Conservation (phyloP, 37 sponge, comb jelly and placozoan genomes). For the Eunapius fragilis region DNA sequence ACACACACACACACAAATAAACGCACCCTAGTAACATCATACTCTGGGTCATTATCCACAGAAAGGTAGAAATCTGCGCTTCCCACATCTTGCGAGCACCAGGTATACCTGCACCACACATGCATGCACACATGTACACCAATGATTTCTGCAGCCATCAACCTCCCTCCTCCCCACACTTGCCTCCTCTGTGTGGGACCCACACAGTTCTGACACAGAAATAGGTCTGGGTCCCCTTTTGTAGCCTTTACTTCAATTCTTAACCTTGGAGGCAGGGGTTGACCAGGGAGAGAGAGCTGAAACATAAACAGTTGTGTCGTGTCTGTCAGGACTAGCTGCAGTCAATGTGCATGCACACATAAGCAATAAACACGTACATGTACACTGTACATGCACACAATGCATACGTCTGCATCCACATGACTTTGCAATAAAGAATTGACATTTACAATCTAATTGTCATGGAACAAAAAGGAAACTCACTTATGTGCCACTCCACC, state of each 20-base stretch:
- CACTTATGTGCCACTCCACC: no score
- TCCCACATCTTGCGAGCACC: constrained; percentile 67
- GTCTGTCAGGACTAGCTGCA: no score
- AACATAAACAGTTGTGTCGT: no score
- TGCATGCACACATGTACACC: no score
- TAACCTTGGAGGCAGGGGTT: constrained; percentile 38
- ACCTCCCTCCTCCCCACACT: not conserved
- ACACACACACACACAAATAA: not conserved
- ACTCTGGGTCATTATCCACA: constrained; percentile 29
- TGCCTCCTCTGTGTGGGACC: constrained; percentile 59
- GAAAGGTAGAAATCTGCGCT: constrained; percentile 23
- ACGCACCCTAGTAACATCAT: constrained; percentile 44
- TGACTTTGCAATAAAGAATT: no score
- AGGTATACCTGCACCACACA: constrained; percentile 59
- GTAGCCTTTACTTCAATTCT: constrained; percentile 27
- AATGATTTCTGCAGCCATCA: no score
- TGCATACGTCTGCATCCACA: no score
- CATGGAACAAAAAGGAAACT: no score
- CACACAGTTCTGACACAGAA: constrained; percentile 60
- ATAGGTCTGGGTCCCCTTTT: constrained; percentile 66
- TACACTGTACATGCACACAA: no score
- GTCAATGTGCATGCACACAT: no score
- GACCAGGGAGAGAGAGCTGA: constrained; percentile 61
- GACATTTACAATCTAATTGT: no score
- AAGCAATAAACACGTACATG: no score